phyloP scores from a whole-genome alignment of 2,113 vertebrate species.

The Gobius niger region DNA sequence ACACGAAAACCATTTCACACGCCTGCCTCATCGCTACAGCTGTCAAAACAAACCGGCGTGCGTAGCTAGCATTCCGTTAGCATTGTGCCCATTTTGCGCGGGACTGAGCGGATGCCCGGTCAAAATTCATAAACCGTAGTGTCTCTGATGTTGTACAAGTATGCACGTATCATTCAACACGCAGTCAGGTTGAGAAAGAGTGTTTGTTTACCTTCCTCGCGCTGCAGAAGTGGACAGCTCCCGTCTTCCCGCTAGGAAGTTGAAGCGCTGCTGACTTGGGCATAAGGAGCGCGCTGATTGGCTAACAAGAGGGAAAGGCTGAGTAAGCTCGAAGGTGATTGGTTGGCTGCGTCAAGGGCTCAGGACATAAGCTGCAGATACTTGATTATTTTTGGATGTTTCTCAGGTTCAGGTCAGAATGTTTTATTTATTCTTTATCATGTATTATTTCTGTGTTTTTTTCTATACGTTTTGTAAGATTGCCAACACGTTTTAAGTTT shows the following conservation, averaged over 20 bases:
- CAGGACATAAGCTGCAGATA: no score
- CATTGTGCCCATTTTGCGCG: not conserved
- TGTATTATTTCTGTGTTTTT: no score
- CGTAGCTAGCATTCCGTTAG: constrained; percentile 25
- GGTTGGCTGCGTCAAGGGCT: constrained; percentile 10
- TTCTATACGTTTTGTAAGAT: no score
- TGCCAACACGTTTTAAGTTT: no score
- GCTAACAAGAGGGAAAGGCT: not conserved
- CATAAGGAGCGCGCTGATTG: constrained; percentile 63
- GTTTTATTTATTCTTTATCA: no score
- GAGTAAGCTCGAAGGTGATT: constrained; percentile 60
- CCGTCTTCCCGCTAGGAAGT: constrained; percentile 76
- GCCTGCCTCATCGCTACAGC: not conserved
- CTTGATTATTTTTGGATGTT: no score
- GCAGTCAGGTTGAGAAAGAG: not conserved
- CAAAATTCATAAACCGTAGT: not conserved
- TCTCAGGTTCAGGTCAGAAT: no score
- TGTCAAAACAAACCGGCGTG: constrained; percentile 13
- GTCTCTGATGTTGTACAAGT: no score
- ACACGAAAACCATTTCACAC: not conserved
- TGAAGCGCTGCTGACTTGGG: constrained; percentile 54
- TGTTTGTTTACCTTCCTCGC: constrained; percentile 49
- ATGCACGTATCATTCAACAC: no score
- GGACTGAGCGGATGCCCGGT: not conserved
- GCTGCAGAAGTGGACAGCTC: not conserved